Evolutionary conservation across 2,888 invertebrate species (phyloP), one percentile per base, ranked within the genome.

Genomic region (Epinotia ramella): DNA sequence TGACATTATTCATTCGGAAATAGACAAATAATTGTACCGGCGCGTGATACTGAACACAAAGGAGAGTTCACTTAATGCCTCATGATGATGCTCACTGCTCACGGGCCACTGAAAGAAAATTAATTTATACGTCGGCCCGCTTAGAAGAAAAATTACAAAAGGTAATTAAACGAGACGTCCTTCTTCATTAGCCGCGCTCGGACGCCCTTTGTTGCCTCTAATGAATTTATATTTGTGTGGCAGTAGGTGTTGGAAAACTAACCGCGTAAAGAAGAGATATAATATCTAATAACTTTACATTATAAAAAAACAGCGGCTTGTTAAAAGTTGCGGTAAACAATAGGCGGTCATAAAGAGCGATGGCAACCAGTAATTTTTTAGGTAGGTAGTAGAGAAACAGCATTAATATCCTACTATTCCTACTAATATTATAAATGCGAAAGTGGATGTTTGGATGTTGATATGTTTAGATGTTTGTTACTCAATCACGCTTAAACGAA

Each of bases 101-200:
- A 82, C 84, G 70, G 81, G 84, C 84, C 78, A 87, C 87, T 87
- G 88, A 85, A 89, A 86, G 86, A 87, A 90, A 92, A 89, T 90
- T 88, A 90, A 90, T 91, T 92, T 91, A 90, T 89, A 89, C 88
- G 86, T 85, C 84, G 84, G 84, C 87, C 83, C 86, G 86, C 87
- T 90, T 87, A 87, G 87, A 84, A 87, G 85, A 93, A 93, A 93
- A 92, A 93, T 89, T 92, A 91, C 88, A 89, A 91, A 90, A 91
- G 90, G 89, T 92, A 93, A 94, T 92, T 92, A 92, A 86, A 92
- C 87, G 87, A 88, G 88, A 89, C 91, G 91, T 92, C 93, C 86
- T 89, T 93, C 92, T 91, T 93, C 89, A 91, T 93, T 93, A 92
- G 86, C 82, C 73, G 79, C 81, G 87, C 86, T 86, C 84, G 86